Evolutionary conservation across 2,797 vertebrate species (phyloP).

Genomic region (Eulemur albifrons): DNA sequence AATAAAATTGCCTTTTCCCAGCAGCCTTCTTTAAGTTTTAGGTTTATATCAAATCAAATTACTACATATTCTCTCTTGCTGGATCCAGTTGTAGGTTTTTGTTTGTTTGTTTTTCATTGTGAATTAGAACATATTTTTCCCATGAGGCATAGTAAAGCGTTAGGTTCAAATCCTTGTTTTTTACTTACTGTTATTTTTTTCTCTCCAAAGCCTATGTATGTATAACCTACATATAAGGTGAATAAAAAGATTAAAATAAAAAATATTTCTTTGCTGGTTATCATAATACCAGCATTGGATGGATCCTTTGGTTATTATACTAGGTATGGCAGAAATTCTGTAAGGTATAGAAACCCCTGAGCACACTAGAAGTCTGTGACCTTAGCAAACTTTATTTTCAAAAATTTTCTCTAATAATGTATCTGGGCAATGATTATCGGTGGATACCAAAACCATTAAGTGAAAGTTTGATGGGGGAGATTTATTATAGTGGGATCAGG

Average conservation of each 20-base stretch:
- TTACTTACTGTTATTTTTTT: neutral
- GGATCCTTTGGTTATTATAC: neutral
- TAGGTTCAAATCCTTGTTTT: neutral
- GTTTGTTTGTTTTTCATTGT: neutral
- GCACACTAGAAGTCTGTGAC: neutral
- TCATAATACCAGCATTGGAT: neutral
- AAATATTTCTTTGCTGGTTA: neutral
- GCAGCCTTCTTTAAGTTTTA: neutral
- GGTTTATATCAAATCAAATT: neutral
- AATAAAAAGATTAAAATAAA: neutral
- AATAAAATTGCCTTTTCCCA: neutral
- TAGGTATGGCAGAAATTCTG: neutral
- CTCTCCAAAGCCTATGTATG: neutral
- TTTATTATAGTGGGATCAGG: neutral
- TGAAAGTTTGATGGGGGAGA: neutral
- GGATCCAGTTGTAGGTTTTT: neutral
- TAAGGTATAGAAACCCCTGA: neutral
- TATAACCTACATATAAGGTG: neutral
- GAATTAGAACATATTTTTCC: neutral
- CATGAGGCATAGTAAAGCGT: neutral
- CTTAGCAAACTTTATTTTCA: neutral
- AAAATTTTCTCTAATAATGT: neutral
- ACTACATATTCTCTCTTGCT: neutral
- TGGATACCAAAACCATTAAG: neutral
- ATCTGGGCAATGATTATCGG: neutral